phyloP scores from a whole-genome alignment of 30 jellyfish, hydroid and myxozoan species.

The Aurelia aurita region DNA sequence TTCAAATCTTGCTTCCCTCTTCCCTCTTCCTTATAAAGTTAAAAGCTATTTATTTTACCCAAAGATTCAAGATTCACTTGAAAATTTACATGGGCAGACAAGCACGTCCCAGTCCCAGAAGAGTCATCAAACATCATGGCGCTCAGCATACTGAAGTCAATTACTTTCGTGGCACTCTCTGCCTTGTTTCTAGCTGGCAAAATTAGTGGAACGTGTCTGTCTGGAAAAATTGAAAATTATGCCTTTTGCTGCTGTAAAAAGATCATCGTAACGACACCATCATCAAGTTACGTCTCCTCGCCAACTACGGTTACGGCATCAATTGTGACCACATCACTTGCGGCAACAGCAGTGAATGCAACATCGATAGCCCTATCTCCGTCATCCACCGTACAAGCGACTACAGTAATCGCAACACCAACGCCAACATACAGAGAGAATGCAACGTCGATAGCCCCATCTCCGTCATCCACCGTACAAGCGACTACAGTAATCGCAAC shows the following conservation, averaged over 20 bases:
- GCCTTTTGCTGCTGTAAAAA: conserved; percentile 70
- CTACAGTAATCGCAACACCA: conserved; percentile 37
- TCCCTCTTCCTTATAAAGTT: too few relatives aligned
- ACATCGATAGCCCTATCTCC: too few relatives aligned
- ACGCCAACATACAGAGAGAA: not conserved
- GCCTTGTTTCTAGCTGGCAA: not conserved
- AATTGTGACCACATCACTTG: too few relatives aligned
- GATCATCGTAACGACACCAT: not conserved
- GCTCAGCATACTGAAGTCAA: not conserved
- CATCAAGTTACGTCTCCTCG: conserved; percentile 4
- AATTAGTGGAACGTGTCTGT: conserved; percentile 26
- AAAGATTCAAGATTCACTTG: too few relatives aligned
- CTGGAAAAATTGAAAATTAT: conserved; percentile 12
- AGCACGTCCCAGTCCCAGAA: too few relatives aligned
- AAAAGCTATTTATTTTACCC: too few relatives aligned
- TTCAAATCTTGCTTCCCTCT: too few relatives aligned
- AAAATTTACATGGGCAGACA: too few relatives aligned
- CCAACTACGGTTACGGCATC: not conserved
- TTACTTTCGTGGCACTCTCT: not conserved
- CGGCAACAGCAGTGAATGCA: too few relatives aligned
- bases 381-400: too few relatives aligned
- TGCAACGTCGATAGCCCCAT: too few relatives aligned
- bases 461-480: too few relatives aligned
- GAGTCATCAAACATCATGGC: not conserved
- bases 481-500: conserved; percentile 13